Conservation (phyloP, 2,113 vertebrate genomes). For the Propithecus coquereli region DNA sequence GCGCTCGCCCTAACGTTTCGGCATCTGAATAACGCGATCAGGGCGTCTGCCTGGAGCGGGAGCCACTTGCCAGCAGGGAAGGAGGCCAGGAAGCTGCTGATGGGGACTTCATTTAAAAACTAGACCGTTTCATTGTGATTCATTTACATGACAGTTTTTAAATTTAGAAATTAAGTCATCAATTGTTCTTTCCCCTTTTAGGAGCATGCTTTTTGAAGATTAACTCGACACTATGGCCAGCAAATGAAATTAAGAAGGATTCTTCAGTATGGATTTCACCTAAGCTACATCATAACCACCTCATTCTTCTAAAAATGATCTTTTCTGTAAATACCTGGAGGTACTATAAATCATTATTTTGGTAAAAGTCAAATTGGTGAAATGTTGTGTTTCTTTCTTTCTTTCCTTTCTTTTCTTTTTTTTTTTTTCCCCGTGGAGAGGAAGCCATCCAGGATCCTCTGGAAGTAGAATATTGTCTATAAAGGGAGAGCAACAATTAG, state of each 20-base stretch:
- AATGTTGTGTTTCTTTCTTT: not conserved
- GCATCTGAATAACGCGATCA: not conserved
- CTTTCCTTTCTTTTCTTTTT: not conserved
- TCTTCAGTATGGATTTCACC: constrained; percentile 25
- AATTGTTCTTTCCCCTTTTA: constrained; percentile 55
- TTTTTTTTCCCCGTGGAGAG: not conserved
- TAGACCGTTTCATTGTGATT: not conserved
- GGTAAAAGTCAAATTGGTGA: not conserved
- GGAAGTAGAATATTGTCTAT: not conserved
- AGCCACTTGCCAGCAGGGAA: not conserved
- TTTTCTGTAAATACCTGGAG: constrained; percentile 17
- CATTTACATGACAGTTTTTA: constrained; percentile 4
- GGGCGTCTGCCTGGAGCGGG: not conserved
- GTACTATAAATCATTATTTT: constrained; percentile 30
- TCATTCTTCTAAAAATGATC: not conserved
- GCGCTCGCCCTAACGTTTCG: not conserved
- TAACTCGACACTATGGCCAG: not conserved
- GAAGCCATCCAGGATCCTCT: not conserved
- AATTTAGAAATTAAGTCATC: constrained; percentile 47
- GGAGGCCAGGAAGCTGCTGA: not conserved
- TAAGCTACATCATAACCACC: not conserved
- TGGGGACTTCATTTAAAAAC: constrained; percentile 15
- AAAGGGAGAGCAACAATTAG: not conserved
- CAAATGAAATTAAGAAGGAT: constrained; percentile 11
- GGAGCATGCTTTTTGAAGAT: constrained; percentile 53